phyloP scores from a whole-genome alignment of 2,113 vertebrate genomes.

The Platanista minor region DNA sequence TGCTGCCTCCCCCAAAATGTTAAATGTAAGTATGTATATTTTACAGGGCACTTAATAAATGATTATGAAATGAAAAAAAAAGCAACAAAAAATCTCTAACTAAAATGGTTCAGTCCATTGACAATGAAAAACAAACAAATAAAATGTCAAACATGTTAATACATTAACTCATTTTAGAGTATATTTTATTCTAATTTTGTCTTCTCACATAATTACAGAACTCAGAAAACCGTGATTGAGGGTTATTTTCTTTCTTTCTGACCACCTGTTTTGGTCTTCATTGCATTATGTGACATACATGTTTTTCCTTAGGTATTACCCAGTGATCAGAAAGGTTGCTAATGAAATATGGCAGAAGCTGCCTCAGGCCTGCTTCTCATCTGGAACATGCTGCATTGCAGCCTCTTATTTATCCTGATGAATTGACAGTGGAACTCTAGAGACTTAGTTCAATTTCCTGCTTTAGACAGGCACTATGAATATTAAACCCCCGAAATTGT shows the following conservation, averaged over 20 bases:
- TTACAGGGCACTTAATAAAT: neutral
- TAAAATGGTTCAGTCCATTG: neutral
- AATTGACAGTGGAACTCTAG: conserved; percentile 55
- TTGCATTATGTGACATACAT: neutral
- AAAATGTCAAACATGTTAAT: neutral
- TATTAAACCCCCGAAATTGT: conserved; percentile 4
- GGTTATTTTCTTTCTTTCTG: neutral
- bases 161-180: neutral
- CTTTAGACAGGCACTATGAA: neutral
- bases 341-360: conserved; percentile 60
- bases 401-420: conserved; percentile 60
- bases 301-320: conserved; percentile 36
- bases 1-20: neutral
- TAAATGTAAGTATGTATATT: neutral
- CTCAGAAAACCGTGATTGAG: neutral
- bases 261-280: conserved; percentile 42
- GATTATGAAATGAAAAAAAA: neutral
- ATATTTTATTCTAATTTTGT: neutral
- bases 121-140: neutral
- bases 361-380: conserved; percentile 60
- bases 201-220: neutral
- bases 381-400: conserved; percentile 45
- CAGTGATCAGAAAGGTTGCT: conserved; percentile 64
- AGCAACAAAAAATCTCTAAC: neutral
- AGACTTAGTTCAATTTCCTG: conserved; percentile 54